These are phyloP conservation scores for Thripadectes ignobilis DNA, from an alignment of 2,797 vertebrate species.

Conservation along the genomic window DNA sequence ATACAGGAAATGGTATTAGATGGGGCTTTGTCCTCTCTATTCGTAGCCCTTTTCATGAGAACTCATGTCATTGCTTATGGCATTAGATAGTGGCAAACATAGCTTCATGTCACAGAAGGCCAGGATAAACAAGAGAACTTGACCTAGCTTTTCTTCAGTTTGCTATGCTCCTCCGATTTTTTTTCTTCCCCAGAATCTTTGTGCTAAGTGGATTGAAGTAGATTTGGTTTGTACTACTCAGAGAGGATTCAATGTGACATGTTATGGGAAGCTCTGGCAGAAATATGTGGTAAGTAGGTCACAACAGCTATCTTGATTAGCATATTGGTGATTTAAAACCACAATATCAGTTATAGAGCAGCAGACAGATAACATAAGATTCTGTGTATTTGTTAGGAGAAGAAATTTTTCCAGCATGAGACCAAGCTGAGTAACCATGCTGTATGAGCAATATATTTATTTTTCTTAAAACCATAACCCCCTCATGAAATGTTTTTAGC, in stretches of 20 bases:
- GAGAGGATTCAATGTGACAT: conserved; percentile 57
- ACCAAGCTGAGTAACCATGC: conserved; percentile 29
- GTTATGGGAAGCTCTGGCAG: conserved; percentile 56
- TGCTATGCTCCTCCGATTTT: background rate
- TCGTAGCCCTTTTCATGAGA: conserved; percentile 45
- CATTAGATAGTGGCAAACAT: conserved; percentile 24
- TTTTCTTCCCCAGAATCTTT: background rate
- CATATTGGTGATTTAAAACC: conserved; percentile 62
- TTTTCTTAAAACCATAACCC: conserved; percentile 64
- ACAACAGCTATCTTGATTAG: conserved; percentile 69
- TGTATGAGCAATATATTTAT: conserved; percentile 44
- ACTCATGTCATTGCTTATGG: conserved; percentile 52
- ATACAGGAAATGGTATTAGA: background rate
- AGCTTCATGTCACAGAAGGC: conserved; percentile 35
- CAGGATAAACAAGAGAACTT: conserved; percentile 49
- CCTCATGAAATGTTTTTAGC: conserved; percentile 74
- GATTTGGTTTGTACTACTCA: conserved; percentile 56
- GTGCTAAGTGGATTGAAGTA: conserved; percentile 56
- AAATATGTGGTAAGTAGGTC: conserved; percentile 74
- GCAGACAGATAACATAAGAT: conserved; percentile 28
- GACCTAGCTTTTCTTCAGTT: conserved; percentile 44
- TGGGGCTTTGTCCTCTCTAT: background rate
- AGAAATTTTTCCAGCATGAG: conserved; percentile 40
- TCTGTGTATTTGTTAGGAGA: background rate
- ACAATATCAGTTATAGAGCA: conserved; percentile 34